A percentile compares a stretch with the other conserved stretches of the same genome.
Evolutionary conservation across 2,113 vertebrate species (phyloP).

Genomic region (Setophaga petechia): DNA sequence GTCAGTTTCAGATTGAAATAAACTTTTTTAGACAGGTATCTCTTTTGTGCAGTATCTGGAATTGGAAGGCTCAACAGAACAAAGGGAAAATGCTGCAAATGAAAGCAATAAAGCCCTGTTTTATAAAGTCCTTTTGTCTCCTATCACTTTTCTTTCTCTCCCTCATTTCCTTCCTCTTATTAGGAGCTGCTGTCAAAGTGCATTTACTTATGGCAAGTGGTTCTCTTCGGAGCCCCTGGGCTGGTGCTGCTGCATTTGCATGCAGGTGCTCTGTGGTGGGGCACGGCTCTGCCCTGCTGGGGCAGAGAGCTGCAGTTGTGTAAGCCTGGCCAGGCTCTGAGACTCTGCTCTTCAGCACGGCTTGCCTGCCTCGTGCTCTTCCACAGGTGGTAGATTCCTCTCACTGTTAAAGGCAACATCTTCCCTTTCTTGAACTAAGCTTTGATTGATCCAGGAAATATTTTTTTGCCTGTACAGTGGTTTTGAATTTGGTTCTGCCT

Average conservation of each 20-base stretch:
- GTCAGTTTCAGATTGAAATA: constrained; percentile 8
- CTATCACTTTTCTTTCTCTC: constrained; percentile 40
- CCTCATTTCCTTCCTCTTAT: constrained; percentile 49
- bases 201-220: constrained; percentile 25
- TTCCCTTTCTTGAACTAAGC: neutral
- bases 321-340: neutral
- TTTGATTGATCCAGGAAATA: neutral
- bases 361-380: neutral
- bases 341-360: neutral
- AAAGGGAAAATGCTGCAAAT: constrained; percentile 44
- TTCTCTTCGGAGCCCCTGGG: neutral
- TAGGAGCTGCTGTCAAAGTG: constrained; percentile 48
- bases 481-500: neutral
- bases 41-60: constrained; percentile 31
- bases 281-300: neutral
- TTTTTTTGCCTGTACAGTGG: neutral
- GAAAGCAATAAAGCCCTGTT: constrained; percentile 57
- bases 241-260: constrained; percentile 34
- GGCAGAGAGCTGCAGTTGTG: neutral
- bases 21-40: constrained; percentile 58
- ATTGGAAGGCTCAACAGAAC: constrained; percentile 44
- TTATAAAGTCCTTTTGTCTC: constrained; percentile 63
- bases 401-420: neutral
- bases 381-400: neutral
- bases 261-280: constrained; percentile 29